Base-by-base conservation (phyloP, 92 coral and sea anemone genomes). In the Palythoa heliodiscus region DNA sequence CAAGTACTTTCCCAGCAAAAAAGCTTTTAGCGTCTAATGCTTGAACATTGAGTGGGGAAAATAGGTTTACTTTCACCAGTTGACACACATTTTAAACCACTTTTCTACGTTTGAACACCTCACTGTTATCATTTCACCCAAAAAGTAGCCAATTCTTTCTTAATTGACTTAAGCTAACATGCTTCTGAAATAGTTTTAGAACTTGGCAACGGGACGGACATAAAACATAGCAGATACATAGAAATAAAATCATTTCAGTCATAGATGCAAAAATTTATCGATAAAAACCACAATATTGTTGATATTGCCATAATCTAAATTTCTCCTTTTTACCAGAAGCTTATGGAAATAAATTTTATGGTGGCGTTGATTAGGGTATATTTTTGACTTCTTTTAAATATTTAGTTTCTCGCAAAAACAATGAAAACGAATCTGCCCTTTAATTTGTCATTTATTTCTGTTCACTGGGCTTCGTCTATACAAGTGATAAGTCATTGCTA, bases 401-500 rank as follows among this genome's bases (percentile, higher is more conserved):
- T 43, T 43, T 8, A 5, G 7, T 43, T 1, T 43, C 4, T 43
- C 9, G 50, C 50, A 43, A 7, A 43, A 43, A 43, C 50, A 43
- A 43, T 43, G 50, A 43, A 43, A 43, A 5, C 6, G 50, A 43
- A 43, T 43, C 50, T 43, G 6, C 50, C 50, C 50, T 8, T 1
- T 43, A 43, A 43, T 43, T 43, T 43, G 50, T 43, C 9, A 43
- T 43, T 43, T 43, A 5, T 43, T 43, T 43, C 50, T 43, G 50
- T 43, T 43, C 50, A 43, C 7, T 43, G 0, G 1, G 50, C 6
- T 43, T 43, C 50, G 50, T 43, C 50, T 43, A 43, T 8, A 0
- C 50, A 43, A 29, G 81, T 76, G 81, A 80, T 80, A 80, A 66
- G 40, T 64, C 82, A 63, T 53, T 22, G 11, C 25, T 40, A 8